Evolutionary conservation across 2,113 vertebrate genomes (phyloP).

Genomic region (Orycteropus afer): DNA sequence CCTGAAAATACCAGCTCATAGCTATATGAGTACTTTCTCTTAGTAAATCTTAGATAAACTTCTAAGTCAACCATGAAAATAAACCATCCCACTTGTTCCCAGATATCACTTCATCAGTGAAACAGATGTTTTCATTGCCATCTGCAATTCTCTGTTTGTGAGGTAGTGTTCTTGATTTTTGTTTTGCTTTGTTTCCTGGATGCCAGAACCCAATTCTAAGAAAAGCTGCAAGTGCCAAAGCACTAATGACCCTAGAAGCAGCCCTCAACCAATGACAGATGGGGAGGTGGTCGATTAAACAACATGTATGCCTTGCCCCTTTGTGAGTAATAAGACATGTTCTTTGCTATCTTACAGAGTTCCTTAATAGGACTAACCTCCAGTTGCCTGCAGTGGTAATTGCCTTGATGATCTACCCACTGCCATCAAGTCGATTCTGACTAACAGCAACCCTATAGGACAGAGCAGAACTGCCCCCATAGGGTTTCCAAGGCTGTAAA

Average conservation of each 20-base stretch:
- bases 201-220: background rate
- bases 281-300: background rate
- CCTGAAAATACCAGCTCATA: constrained; percentile 36
- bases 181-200: background rate
- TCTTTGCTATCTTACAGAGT: background rate
- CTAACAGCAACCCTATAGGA: background rate
- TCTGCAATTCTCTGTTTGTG: background rate
- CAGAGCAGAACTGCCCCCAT: background rate
- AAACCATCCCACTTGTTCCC: background rate
- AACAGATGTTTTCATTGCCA: background rate
- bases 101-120: background rate
- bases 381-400: background rate
- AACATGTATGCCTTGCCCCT: background rate
- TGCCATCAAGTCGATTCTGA: background rate
- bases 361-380: background rate
- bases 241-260: background rate
- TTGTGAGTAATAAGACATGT: background rate
- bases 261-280: too few species aligned
- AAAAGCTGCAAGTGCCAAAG: background rate
- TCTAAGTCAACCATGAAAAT: background rate
- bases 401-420: background rate
- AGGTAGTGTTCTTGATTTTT: too few species aligned
- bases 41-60: background rate
- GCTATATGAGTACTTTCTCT: background rate
- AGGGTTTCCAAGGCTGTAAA: too few species aligned